Percentiles rank a stretch among this genome's conserved stretches.
These are phyloP conservation scores for Anneissia japonica DNA, from an alignment of 35 echinoderm and acorn worm species.

Conservation along the genomic window DNA sequence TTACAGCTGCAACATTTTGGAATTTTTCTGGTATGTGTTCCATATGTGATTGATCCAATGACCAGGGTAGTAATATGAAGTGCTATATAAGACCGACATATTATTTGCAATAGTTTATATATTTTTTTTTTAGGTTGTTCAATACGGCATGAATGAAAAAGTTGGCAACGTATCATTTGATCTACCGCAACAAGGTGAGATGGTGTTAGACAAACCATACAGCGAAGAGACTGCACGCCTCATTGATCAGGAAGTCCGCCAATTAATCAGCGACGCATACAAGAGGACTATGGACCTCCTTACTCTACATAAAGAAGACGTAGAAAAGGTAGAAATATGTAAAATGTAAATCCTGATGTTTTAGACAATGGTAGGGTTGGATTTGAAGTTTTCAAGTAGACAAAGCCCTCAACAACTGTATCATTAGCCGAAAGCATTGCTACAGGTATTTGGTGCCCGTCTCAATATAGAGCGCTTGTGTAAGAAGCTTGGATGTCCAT, in stretches of 20 bases:
- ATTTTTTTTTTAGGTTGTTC: constrained; percentile 61
- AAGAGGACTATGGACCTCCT: constrained; percentile 64
- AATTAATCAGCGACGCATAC: constrained; percentile 64
- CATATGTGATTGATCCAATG: background rate
- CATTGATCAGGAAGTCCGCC: constrained; percentile 81
- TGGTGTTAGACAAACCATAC: constrained; percentile 94
- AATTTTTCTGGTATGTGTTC: background rate
- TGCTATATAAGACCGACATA: background rate
- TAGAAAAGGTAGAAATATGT: constrained; percentile 90
- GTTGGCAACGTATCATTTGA: constrained; percentile 97
- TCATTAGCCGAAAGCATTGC: too few species aligned
- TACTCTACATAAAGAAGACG: constrained; percentile 60
- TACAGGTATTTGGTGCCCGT: too few species aligned
- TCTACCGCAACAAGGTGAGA: constrained; percentile 86
- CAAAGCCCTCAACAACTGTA: too few species aligned
- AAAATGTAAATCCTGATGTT: too few species aligned
- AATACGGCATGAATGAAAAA: constrained; percentile 95
- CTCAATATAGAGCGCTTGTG: too few species aligned
- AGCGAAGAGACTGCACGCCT: constrained; percentile 84
- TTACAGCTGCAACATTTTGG: background rate
- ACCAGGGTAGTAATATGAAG: background rate
- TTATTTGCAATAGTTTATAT: too few species aligned
- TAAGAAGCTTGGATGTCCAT: too few species aligned
- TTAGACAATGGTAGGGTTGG: too few species aligned
- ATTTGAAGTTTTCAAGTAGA: too few species aligned